phyloP scores from a whole-genome alignment of 2,797 vertebrate genomes.

The Forpus xanthops region DNA sequence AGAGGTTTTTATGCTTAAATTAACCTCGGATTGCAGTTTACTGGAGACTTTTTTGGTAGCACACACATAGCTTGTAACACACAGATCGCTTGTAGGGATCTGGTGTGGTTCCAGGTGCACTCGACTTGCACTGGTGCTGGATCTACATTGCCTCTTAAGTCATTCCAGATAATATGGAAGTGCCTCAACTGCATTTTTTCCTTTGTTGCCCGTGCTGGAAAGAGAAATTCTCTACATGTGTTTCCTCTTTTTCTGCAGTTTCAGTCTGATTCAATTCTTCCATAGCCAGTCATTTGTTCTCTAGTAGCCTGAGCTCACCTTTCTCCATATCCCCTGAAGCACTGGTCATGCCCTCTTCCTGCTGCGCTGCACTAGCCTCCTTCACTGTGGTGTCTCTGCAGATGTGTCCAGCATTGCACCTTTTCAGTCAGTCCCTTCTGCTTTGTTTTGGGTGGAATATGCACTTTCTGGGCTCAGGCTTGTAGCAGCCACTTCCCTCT shows the following conservation, averaged over 20 bases:
- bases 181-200: not conserved
- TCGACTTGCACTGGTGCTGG: not conserved
- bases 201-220: not conserved
- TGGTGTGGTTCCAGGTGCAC: not conserved
- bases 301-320: not conserved
- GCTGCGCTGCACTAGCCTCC: not conserved
- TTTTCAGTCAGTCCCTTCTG: not conserved
- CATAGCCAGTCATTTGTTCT: rapidly evolving
- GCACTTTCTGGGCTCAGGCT: not conserved
- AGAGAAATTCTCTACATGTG: not conserved
- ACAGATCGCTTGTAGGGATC: not conserved
- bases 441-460: not conserved
- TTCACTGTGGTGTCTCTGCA: not conserved
- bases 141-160: not conserved
- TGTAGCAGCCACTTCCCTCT: not conserved
- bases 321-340: not conserved
- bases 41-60: not conserved
- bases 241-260: not conserved
- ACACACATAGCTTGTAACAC: not conserved
- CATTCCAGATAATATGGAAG: rapidly evolving
- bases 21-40: not conserved
- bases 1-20: not conserved
- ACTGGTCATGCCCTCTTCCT: rapidly evolving
- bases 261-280: not conserved
- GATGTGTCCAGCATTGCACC: not conserved